A percentile compares a stretch with the other conserved stretches of the same genome.
phyloP scores from a whole-genome alignment of 2,113 vertebrate genomes.

The Ictalurus furcatus region DNA sequence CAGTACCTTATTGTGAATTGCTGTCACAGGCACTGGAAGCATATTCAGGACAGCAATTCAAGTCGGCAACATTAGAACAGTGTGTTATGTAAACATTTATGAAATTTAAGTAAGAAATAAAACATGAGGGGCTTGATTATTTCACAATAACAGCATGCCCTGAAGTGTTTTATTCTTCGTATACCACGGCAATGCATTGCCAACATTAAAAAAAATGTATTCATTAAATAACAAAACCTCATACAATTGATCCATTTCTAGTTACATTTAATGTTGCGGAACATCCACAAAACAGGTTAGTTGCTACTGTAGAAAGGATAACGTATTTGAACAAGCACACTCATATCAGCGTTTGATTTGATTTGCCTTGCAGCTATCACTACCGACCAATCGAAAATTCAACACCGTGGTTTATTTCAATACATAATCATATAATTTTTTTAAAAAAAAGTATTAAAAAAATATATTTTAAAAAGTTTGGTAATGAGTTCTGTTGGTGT shows the following conservation, averaged over 20 bases:
- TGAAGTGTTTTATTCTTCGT: not conserved
- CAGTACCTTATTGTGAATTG: constrained; percentile 16
- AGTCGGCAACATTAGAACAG: constrained; percentile 4
- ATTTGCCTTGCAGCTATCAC: not conserved
- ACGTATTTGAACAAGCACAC: not conserved
- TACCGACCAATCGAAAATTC: not conserved
- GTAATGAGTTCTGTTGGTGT: not conserved
- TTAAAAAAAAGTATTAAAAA: too few species aligned
- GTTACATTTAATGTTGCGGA: not conserved
- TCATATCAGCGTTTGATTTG: not conserved
- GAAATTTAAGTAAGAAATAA: constrained; percentile 5
- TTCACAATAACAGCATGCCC: not conserved
- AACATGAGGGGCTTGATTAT: not conserved
- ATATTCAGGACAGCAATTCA: not conserved
- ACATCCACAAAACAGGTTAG: not conserved
- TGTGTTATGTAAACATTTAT: constrained; percentile 1
- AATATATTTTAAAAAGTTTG: not conserved
- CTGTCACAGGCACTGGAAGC: not conserved
- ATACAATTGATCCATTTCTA: too few species aligned
- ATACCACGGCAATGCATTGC: not conserved
- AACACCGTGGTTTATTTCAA: not conserved
- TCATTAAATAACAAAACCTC: not conserved
- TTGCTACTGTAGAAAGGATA: not conserved
- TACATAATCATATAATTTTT: not conserved
- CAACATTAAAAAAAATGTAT: too few species aligned